Evolutionary conservation across 53 echinoderm and acorn worm genomes (phyloP).

Genomic region (Temnopleurus reevesii): DNA sequence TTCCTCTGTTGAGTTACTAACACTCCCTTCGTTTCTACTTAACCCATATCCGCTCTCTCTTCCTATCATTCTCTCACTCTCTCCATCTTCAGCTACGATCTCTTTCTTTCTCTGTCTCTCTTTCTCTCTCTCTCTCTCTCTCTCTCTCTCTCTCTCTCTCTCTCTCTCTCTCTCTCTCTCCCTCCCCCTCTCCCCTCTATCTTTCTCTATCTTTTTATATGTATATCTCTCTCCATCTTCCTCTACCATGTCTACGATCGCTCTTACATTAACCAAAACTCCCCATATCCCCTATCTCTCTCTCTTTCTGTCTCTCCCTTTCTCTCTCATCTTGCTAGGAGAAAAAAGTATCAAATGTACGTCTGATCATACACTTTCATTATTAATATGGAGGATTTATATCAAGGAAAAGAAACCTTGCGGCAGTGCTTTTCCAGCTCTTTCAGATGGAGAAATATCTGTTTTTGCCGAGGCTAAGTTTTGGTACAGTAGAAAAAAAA

Average conservation of each 20-base stretch:
- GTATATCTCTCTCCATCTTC: not conserved
- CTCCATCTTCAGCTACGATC: not conserved
- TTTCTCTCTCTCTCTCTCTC: not conserved
- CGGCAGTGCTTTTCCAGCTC: slow-evolving; percentile 2
- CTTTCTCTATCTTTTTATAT: not conserved
- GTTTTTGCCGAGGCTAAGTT: not conserved
- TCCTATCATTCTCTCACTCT: too few relatives aligned
- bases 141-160: not conserved
- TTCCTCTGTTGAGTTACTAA: too few relatives aligned
- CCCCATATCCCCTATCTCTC: too few relatives aligned
- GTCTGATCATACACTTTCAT: not conserved
- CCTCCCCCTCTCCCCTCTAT: not conserved
- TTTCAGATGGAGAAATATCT: not conserved
- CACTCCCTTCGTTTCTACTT: not conserved
- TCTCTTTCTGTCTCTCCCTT: not conserved
- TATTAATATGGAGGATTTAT: not conserved
- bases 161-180: not conserved
- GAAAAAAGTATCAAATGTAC: not conserved
- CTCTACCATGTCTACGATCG: too few relatives aligned
- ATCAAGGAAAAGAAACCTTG: slow-evolving; percentile 8
- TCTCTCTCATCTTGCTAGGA: not conserved
- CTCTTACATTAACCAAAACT: too few relatives aligned
- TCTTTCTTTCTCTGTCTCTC: not conserved
- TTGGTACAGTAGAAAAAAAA: slow-evolving; percentile 19
- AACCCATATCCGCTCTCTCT: not conserved